These are phyloP conservation scores for Parazoanthus darwini DNA, from an alignment of 92 coral and sea anemone species.

Conservation along the genomic window DNA sequence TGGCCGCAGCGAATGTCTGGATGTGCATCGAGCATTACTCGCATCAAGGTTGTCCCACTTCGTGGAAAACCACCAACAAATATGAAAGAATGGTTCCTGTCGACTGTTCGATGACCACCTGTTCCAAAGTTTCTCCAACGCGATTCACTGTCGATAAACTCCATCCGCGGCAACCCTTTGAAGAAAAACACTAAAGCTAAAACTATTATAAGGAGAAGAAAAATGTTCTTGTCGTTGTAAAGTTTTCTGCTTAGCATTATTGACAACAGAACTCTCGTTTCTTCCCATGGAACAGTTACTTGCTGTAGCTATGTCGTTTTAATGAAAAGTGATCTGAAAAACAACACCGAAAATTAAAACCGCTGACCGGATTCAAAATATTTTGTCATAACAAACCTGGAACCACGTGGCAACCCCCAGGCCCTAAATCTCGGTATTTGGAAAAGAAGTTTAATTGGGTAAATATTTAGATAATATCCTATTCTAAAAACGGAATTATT, in stretches of 20 bases:
- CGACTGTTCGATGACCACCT: slow-evolving; percentile 24
- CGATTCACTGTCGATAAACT: slow-evolving; percentile 4
- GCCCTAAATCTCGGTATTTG: too few relatives aligned
- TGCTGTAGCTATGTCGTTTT: not conserved
- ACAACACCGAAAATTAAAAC: not conserved
- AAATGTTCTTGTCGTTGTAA: slow-evolving; percentile 19
- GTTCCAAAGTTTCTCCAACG: not conserved
- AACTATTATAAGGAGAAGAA: slow-evolving; percentile 16
- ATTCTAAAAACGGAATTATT: not conserved
- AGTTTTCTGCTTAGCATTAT: slow-evolving; percentile 34
- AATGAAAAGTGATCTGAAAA: not conserved
- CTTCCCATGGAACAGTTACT: not conserved
- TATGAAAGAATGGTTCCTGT: slow-evolving; percentile 72
- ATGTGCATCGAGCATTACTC: slow-evolving; percentile 91
- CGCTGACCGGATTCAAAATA: not conserved
- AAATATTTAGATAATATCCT: not conserved
- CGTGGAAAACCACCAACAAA: slow-evolving; percentile 97
- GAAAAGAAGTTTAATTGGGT: not conserved
- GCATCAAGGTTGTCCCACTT: slow-evolving; percentile 97
- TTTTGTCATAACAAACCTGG: too few relatives aligned
- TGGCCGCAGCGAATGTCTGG: slow-evolving; percentile 95
- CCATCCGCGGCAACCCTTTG: slow-evolving; percentile 27
- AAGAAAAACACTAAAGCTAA: slow-evolving; percentile 20
- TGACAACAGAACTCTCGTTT: not conserved
- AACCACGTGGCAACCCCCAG: not conserved